Evolutionary conservation across 2,888 invertebrate species (phyloP).

Genomic region (Sussaba pulchella): DNA sequence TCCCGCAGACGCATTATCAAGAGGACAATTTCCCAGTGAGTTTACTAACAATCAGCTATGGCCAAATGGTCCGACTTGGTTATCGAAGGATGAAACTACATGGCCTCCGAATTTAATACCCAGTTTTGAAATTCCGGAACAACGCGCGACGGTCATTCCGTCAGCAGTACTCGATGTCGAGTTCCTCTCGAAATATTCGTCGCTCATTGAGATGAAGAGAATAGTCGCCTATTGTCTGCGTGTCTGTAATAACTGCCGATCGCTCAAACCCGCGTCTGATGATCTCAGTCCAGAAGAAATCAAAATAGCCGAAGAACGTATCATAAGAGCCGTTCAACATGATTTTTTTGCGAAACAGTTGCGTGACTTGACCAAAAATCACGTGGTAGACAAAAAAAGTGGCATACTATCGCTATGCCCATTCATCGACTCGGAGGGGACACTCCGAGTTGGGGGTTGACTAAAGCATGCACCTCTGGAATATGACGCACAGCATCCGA

Average conservation of each 20-base stretch:
- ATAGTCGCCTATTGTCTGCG: conserved; percentile 17
- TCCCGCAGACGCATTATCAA: conserved; percentile 67
- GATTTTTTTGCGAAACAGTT: background rate
- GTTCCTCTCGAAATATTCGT: conserved; percentile 10
- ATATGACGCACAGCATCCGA: conserved; percentile 12
- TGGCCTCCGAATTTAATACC: conserved; percentile 40
- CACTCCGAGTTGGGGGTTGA: no score
- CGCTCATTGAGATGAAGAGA: conserved; percentile 1
- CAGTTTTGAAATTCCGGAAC: background rate
- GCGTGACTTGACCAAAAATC: background rate
- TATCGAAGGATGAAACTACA: conserved; percentile 21
- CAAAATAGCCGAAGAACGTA: background rate
- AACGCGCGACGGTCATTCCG: background rate
- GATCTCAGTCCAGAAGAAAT: background rate
- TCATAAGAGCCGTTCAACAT: background rate
- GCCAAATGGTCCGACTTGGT: conserved; percentile 61
- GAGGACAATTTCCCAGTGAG: conserved; percentile 58
- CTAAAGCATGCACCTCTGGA: no score
- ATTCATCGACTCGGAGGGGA: no score
- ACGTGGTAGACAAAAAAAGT: no score
- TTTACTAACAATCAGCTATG: conserved; percentile 53
- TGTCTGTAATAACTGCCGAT: background rate
- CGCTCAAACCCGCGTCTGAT: no score
- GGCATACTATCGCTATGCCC: no score
- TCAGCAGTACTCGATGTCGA: background rate